Evolutionary conservation across 2,797 vertebrate genomes (phyloP).

Genomic region (Hydrophis major): DNA sequence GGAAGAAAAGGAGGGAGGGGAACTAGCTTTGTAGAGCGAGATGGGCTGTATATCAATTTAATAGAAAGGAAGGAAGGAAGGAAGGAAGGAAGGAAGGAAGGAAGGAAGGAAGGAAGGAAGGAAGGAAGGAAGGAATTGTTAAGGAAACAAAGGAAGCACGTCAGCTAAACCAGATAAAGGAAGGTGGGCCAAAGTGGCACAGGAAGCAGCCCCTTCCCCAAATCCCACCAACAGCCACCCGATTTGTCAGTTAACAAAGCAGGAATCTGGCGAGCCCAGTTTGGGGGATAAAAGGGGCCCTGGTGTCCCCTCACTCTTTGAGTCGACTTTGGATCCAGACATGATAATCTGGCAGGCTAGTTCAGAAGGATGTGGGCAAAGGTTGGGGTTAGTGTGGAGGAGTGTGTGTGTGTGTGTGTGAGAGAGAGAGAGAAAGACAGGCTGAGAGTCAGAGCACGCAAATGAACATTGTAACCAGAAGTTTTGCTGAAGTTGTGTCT

Average conservation of each 20-base stretch:
- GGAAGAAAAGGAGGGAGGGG: no score
- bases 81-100: no score
- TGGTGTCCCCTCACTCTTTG: no score
- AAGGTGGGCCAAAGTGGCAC: not conserved
- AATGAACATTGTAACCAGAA: no score
- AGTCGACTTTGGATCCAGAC: not conserved
- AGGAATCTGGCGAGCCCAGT: not conserved
- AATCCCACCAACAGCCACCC: not conserved
- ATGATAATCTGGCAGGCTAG: not conserved
- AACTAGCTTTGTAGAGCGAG: not conserved
- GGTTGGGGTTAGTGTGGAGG: not conserved
- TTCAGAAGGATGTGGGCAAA: not conserved
- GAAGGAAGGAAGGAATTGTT: no score
- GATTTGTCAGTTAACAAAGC: not conserved
- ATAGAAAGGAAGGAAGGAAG: fast-evolving
- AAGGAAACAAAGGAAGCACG: not conserved
- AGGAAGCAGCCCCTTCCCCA: not conserved
- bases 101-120: no score
- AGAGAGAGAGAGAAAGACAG: no score
- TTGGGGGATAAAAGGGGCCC: not conserved
- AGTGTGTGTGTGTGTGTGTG: not conserved
- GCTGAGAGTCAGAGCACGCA: not conserved
- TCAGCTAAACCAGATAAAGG: not conserved
- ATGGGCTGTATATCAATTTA: not conserved
- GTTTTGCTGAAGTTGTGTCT: no score